Conservation (phyloP, 2,888 invertebrate species). For the Drosophila demipolita region DNA sequence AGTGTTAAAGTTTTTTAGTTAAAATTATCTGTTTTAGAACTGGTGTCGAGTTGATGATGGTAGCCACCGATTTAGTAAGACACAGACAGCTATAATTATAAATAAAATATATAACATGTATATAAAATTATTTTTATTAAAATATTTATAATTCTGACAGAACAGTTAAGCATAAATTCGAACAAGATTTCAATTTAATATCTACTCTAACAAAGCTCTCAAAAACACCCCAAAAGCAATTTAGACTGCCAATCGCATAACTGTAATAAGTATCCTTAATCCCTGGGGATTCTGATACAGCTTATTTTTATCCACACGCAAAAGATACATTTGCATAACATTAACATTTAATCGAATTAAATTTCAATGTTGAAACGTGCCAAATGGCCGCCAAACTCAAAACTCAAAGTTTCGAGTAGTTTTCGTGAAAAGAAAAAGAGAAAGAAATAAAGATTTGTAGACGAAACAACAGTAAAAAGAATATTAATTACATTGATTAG, state of each 20-base stretch:
- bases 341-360: slow-evolving; percentile 42
- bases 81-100: neutral
- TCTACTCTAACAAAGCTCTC: neutral
- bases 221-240: neutral
- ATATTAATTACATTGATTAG: slow-evolving; percentile 40
- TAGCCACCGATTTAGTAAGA: neutral
- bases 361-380: slow-evolving; percentile 44
- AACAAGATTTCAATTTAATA: neutral
- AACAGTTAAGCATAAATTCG: neutral
- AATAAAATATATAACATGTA: neutral
- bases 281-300: slow-evolving; percentile 18
- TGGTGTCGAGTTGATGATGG: neutral
- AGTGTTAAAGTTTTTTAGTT: neutral
- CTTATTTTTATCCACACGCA: slow-evolving; percentile 10
- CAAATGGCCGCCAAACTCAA: slow-evolving; percentile 40
- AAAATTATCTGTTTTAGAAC: neutral
- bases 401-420: slow-evolving; percentile 35
- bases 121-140: neutral
- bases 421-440: neutral
- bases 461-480: slow-evolving; percentile 5
- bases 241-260: slow-evolving; percentile 14
- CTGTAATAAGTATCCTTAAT: slow-evolving; percentile 15
- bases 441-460: neutral
- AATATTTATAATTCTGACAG: neutral
- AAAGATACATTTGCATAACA: slow-evolving; percentile 46